Conservation (phyloP, 2,113 vertebrate genomes). For the Actenoides hombroni region DNA sequence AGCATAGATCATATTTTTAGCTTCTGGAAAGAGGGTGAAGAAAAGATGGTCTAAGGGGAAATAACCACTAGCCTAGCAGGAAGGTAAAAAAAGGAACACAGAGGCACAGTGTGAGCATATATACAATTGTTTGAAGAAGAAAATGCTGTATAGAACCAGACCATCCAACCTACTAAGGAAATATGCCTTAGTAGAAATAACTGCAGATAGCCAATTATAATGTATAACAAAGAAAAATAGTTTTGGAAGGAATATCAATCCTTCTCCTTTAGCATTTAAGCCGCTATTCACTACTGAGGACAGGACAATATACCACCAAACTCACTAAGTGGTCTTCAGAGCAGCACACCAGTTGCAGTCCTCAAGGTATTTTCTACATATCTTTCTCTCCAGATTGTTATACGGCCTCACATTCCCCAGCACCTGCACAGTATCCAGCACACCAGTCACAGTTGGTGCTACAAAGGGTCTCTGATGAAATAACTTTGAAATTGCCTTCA, state of each 20-base stretch:
- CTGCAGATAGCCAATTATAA: background rate
- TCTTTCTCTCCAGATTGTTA: background rate
- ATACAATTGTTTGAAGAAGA: background rate
- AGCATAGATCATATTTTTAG: background rate
- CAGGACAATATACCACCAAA: background rate
- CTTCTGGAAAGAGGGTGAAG: conserved; percentile 15
- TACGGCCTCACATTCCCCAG: background rate
- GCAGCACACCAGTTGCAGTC: background rate
- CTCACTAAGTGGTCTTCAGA: background rate
- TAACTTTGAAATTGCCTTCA: background rate
- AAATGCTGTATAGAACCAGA: background rate
- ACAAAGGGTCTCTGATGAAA: background rate
- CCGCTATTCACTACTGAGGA: background rate
- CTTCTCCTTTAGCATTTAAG: background rate
- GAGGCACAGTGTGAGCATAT: background rate
- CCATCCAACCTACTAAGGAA: background rate
- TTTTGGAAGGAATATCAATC: background rate
- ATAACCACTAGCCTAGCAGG: conserved; percentile 16
- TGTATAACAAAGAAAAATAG: background rate
- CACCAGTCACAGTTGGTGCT: background rate
- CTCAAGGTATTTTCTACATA: background rate
- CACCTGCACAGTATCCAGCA: background rate
- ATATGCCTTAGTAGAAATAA: background rate
- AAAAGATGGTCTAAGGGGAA: conserved; percentile 26
- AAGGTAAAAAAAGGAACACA: conserved; percentile 10